Percentiles rank a stretch among this genome's conserved stretches.
These are phyloP conservation scores for Synaphobranchus kaupii DNA, from an alignment of 2,797 vertebrate genomes.

Conservation along the genomic window DNA sequence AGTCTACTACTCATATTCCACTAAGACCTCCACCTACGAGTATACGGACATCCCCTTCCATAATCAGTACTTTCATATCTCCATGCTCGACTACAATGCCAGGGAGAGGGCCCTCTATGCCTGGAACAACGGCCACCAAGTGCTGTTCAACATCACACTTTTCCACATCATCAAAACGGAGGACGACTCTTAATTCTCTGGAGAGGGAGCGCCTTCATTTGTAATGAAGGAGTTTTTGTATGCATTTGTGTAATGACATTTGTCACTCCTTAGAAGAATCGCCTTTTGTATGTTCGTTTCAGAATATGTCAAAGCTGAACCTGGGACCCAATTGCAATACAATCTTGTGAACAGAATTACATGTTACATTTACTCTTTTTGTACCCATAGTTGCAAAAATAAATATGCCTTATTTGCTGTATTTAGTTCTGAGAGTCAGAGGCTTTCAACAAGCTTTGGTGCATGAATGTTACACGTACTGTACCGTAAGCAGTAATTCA, in stretches of 20 bases:
- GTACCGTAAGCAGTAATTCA: slow-evolving; percentile 58
- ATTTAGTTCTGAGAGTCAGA: slow-evolving; percentile 69
- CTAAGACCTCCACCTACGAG: slow-evolving; percentile 93
- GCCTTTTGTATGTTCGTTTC: slow-evolving; percentile 49
- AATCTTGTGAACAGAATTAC: slow-evolving; percentile 13
- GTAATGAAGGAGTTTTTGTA: slow-evolving; percentile 50
- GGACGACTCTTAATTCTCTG: slow-evolving; percentile 80
- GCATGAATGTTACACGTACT: slow-evolving; percentile 81
- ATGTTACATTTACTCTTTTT: slow-evolving; percentile 54
- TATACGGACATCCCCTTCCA: slow-evolving; percentile 98
- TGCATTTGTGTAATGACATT: slow-evolving; percentile 41
- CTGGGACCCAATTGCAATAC: slow-evolving; percentile 49
- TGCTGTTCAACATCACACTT: slow-evolving; percentile 95
- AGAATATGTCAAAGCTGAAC: slow-evolving; percentile 59
- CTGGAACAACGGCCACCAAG: slow-evolving; percentile 99
- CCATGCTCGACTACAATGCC: slow-evolving; percentile 98
- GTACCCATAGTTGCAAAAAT: slow-evolving; percentile 75
- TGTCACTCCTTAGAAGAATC: slow-evolving; percentile 42
- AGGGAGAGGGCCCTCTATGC: slow-evolving; percentile 93
- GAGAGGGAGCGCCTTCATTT: slow-evolving; percentile 53
- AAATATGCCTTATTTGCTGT: slow-evolving; percentile 78
- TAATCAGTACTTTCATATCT: slow-evolving; percentile 98
- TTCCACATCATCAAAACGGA: slow-evolving; percentile 98
- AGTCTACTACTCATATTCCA: slow-evolving; percentile 96
- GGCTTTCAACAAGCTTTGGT: slow-evolving; percentile 74